A percentile compares a stretch with the other conserved stretches of the same genome.
Evolutionary conservation across 2,113 vertebrate genomes (phyloP).

Genomic region (Grus americana): DNA sequence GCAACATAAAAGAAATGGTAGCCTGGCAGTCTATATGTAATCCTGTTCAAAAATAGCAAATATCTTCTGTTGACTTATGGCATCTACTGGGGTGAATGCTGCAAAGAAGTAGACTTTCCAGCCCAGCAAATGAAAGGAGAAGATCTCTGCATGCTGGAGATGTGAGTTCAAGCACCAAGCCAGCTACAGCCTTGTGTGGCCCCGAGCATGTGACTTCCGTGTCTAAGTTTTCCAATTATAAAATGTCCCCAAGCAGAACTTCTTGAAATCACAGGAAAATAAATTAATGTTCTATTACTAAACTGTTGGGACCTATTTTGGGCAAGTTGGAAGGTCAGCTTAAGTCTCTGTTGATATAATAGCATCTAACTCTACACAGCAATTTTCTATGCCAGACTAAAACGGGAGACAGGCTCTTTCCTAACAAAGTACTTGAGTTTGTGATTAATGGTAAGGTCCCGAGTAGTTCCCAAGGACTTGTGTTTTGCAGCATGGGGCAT

Average conservation of each 20-base stretch:
- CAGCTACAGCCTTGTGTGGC: background rate
- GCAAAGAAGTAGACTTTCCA: background rate
- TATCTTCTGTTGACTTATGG: background rate
- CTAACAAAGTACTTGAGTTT: background rate
- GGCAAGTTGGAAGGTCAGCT: background rate
- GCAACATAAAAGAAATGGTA: background rate
- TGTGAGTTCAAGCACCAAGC: fast-evolving
- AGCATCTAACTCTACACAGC: background rate
- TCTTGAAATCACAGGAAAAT: background rate
- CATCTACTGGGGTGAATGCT: fast-evolving
- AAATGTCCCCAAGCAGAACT: background rate
- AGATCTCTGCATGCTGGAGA: background rate
- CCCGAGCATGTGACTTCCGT: background rate
- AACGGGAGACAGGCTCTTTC: background rate
- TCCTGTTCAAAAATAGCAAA: background rate
- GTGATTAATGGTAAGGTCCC: background rate
- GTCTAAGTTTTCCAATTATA: background rate
- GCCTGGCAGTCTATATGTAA: background rate
- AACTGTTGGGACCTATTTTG: background rate
- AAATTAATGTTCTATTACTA: background rate
- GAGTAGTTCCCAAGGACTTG: background rate
- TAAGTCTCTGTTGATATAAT: background rate
- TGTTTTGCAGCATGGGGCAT: background rate
- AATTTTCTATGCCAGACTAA: background rate
- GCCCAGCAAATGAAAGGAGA: background rate